Conservation (phyloP, 2,113 vertebrate species). For the Neofelis nebulosa region DNA sequence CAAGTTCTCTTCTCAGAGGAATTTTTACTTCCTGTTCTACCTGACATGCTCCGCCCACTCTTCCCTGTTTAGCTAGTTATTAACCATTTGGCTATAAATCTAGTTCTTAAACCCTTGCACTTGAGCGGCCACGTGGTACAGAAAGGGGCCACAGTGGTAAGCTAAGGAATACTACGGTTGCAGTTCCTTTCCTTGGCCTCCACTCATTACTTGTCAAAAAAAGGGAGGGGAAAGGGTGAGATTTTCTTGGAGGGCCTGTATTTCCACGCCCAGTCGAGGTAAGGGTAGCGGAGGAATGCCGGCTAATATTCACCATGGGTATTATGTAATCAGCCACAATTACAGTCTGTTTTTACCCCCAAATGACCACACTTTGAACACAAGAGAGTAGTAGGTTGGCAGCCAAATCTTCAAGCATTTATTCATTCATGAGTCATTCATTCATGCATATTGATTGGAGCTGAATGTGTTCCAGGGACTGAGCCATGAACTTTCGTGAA, state of each 20-base stretch:
- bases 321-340: no score
- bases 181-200: rapidly evolving
- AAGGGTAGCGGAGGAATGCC: neutral
- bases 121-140: neutral
- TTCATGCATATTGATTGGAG: neutral
- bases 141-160: neutral
- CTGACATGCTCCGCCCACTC: rapidly evolving
- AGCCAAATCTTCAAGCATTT: neutral
- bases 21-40: neutral
- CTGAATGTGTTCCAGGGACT: neutral
- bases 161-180: neutral
- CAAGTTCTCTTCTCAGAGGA: neutral
- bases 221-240: rapidly evolving
- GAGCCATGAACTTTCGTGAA: neutral
- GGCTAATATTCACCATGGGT: neutral
- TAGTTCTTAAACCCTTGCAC: neutral
- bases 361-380: neutral
- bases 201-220: neutral
- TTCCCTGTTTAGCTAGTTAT: neutral
- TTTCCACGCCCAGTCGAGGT: neutral
- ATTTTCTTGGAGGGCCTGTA: neutral
- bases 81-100: neutral
- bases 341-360: neutral
- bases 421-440: neutral
- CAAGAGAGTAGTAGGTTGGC: neutral